Base-by-base conservation (phyloP, 2,888 invertebrate species). In the Drosophila phalerata region DNA sequence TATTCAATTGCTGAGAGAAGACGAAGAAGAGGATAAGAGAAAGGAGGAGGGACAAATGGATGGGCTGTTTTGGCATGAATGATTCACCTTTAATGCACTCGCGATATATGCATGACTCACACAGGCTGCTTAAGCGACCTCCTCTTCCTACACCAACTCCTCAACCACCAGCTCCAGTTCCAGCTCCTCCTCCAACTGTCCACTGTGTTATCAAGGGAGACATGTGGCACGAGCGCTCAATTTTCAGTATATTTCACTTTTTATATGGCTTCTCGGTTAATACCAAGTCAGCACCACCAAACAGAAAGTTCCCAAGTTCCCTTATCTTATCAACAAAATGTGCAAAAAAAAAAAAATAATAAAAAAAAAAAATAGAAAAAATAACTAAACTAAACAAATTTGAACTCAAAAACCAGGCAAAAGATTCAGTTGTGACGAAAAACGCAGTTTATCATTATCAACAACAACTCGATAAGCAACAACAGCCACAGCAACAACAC, bases 71-170 rank as follows among this genome's bases (percentile, higher is more conserved):
- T 30, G 28, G 10, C 17, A 32, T 22, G 56, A 52, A 75, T 75
- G 75, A 75, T 75, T 75, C 75, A 75, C 75, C 76, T 75, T 75
- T 75, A 75, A 71, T 75, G 75, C 63, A 75, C 58, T 55, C 17
- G 51, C 45, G 11, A 25, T 51, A n/a, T 37, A 56, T 32, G 47
- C 34, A 69, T 73, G 73, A 73, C 56, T 73, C 73, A 73, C 37
- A 53, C 60, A 28, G 52, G 52, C 52, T 58, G 58, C 42, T 45
- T 40, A 40, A 48, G 60, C 48, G 19, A 30, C 9, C 19, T 52
- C 15, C 6, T 34, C 28, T 22, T 5, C 25, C 42, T n/a, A n/a
- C n/a, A n/a, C n/a, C n/a, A n/a, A n/a, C n/a, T 11, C 17, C 40
- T 10, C 42, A 19, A 19, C 19, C 19, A 19, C 19, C 19, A 19